phyloP scores from a whole-genome alignment of 2,888 invertebrate species.

The Ophion ellenae region DNA sequence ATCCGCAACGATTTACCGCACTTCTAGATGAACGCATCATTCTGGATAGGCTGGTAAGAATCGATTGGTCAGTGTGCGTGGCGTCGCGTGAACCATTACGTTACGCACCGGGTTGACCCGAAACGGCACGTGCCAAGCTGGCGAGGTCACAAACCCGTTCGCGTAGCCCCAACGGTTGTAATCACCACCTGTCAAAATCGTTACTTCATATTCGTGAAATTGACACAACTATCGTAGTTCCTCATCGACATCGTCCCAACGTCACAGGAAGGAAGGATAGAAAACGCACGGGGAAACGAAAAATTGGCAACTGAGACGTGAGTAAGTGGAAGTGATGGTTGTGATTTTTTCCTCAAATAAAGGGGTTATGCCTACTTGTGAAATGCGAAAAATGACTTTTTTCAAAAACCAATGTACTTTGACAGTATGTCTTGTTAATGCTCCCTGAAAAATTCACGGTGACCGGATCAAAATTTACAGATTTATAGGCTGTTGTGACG shows the following conservation, averaged over 20 bases:
- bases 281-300: background rate
- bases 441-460: no score
- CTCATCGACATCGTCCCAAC: background rate
- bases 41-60: conserved; percentile 81
- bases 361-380: no score
- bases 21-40: conserved; percentile 70
- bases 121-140: conserved; percentile 83
- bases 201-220: conserved; percentile 73
- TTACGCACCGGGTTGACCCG: conserved; percentile 83
- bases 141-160: conserved; percentile 83
- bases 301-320: background rate
- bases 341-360: no score
- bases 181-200: conserved; percentile 83
- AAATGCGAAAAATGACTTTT: no score
- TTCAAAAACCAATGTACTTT: no score
- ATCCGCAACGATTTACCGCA: conserved; percentile 54
- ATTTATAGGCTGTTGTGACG: no score
- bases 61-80: conserved; percentile 83
- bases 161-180: conserved; percentile 83
- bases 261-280: background rate
- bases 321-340: no score
- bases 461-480: no score
- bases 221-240: conserved; percentile 47
- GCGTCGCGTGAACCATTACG: conserved; percentile 84
- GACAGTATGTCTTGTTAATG: no score